Evolutionary conservation across 2,888 invertebrate species (phyloP), one percentile per base, ranked within the genome.

Genomic region (Sarcophaga rosellei): DNA sequence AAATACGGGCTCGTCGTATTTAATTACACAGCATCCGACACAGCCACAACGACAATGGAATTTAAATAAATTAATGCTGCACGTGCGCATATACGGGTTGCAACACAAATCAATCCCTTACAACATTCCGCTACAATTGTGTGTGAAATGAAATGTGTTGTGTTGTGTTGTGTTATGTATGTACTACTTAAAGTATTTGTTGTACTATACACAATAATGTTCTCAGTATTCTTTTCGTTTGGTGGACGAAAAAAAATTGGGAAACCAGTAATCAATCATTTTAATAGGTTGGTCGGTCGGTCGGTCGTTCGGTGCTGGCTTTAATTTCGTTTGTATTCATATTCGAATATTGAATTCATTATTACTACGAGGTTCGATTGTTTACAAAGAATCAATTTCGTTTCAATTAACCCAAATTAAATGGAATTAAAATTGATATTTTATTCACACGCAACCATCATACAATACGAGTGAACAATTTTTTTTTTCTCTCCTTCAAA

Each of bases 371-470:
- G 57, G 17, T 69, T 75, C 74, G 59, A 21, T 66, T 69, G 8
- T 57, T 72, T 72, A 82, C 61, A 82, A 75, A 78, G 82, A 86
- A 86, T 86, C 86, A 84, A 86, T 86, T 86, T 86, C 75, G 70
- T 84, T 86, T 86, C 86, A 84, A 86, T 86, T 86, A 86, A 86
- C 86, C 86, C 75, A 86, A 84, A 86, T 86, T 81, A 68, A 74
- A 15, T 53, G 23, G 20, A 78, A 81, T 63, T 53, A 76, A 81
- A 78, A 86, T 70, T 81, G 78, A 84, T 86, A 84, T 81, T 78
- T 81, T 86, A 86, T 84, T 86, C 78, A 86, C 86, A 86, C 84
- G 86, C 86, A 86, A 86, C 84, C 86, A 86, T 84, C 83, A 77
- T 72, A 57, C 20, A 66, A 20, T 61, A 20, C 17, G 0, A 45